These are phyloP conservation scores for Polietes domitor DNA, from an alignment of 2,888 invertebrate species.

Conservation along the genomic window DNA sequence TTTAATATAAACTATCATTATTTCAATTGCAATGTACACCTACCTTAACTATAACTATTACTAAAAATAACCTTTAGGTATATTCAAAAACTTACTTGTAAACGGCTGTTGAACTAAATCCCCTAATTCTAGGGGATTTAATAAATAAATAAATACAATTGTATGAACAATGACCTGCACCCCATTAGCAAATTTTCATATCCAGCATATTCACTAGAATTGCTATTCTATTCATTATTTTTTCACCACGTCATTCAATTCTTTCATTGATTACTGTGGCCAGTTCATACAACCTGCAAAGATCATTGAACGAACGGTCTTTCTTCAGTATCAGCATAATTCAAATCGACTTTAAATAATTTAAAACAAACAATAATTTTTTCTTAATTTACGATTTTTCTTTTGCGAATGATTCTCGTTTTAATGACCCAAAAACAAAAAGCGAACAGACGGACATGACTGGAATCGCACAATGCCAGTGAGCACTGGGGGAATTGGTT, in stretches of 20 bases:
- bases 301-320: conserved; percentile 4
- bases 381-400: conserved; percentile 40
- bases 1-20: no score
- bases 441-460: neutral
- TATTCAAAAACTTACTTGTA: no score
- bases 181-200: no score
- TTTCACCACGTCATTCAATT: neutral
- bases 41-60: no score
- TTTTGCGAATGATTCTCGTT: conserved; percentile 43
- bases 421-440: conserved; percentile 35
- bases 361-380: conserved; percentile 41
- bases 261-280: neutral
- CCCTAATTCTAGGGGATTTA: no score
- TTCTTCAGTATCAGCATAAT: conserved; percentile 1
- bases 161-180: no score
- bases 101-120: no score
- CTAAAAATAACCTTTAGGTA: no score
- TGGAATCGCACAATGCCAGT: neutral
- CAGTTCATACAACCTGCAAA: neutral
- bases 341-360: conserved; percentile 27
- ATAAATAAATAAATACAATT: no score
- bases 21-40: no score
- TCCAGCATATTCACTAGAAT: no score
- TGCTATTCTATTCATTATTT: no score
- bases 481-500: neutral